Evolutionary conservation across 2,797 vertebrate genomes (phyloP), one percentile per base, ranked within the genome.

Genomic region (Erpetoichthys calabaricus): DNA sequence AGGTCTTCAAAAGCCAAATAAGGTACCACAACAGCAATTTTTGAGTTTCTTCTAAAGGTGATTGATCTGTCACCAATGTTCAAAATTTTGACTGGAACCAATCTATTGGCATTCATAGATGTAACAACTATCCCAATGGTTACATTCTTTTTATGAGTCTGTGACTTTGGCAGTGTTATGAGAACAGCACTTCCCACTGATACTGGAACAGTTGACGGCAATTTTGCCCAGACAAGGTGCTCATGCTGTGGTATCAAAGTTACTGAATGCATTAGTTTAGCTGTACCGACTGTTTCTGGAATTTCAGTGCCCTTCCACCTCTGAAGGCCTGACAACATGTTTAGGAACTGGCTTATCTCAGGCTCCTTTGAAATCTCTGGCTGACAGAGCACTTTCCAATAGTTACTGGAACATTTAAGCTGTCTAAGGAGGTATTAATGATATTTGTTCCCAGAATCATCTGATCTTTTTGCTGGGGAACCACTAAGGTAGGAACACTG

Each of bases 401-500:
- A n/a, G 5, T 7, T 2, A 7, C 5, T 6, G 2, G 7, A 55
- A 7, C 7, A 6, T 6, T 55, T 55, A n/a, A 6, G 5, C 9
- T 6, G 53, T 10, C 10, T 8, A 51, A 51, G 8, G 8, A 51
- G 49, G 8, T 8, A 8, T 51, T 51, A 8, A 55, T n/a, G 5
- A 55, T 6, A 55, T 55, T 55, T 7, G 9, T 55, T 6, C 53
- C 53, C 5, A 6, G 53, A 7, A 55, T 55, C 9, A 55, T n/a
- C 7, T 55, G 7, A 6, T 55, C 53, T 9, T 55, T 7, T 6
- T 55, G 53, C 5, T 7, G 7, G 7, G 3, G 3, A 6, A 56
- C 44, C 2, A 56, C 55, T 6, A 56, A 45, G 7, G 55, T 56
- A 8, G 55, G 55, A 6, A 42, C 25, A 56, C 7, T 56, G 7